A percentile compares a stretch with the other conserved stretches of the same genome.
phyloP scores from a whole-genome alignment of 2,888 invertebrate species.

The Rugalucina vietnamica region DNA sequence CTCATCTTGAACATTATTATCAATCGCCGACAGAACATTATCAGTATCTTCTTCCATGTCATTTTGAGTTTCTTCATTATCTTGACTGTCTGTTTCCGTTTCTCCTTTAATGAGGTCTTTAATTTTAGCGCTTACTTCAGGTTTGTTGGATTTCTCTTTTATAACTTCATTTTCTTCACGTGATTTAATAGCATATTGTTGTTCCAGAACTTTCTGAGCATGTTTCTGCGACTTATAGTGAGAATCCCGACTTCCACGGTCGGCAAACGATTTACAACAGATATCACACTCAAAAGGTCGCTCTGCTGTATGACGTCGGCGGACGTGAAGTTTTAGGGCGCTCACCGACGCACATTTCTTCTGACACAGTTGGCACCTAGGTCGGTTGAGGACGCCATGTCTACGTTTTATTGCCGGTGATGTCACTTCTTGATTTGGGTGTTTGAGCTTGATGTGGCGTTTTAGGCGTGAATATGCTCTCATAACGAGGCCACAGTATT shows the following conservation, averaged over 20 bases:
- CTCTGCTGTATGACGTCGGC: slow-evolving; percentile 21
- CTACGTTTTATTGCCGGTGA: slow-evolving; percentile 51
- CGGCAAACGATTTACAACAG: slow-evolving; percentile 33
- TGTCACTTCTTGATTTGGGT: slow-evolving; percentile 63
- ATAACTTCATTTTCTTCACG: background rate
- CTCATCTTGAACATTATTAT: background rate
- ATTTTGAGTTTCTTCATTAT: background rate
- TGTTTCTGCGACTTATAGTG: slow-evolving; percentile 22
- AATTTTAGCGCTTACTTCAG: background rate
- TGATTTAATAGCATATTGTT: background rate
- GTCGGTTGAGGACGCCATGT: slow-evolving; percentile 57
- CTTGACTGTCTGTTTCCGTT: background rate
- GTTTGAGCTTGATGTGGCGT: slow-evolving; percentile 72
- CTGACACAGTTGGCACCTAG: slow-evolving; percentile 67
- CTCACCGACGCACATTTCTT: slow-evolving; percentile 55
- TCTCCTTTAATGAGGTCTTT: background rate
- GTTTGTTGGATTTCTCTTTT: too few species aligned
- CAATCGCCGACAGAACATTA: background rate
- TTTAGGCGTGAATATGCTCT: slow-evolving; percentile 74
- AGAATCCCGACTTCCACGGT: background rate
- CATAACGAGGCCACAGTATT: slow-evolving; percentile 74
- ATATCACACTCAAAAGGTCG: slow-evolving; percentile 43
- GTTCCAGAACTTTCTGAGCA: slow-evolving; percentile 11
- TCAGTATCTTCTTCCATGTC: background rate
- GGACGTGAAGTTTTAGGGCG: slow-evolving; percentile 53